These are phyloP conservation scores for Oncorhynchus mykiss DNA, from an alignment of 2,113 vertebrate genomes.

Conservation along the genomic window DNA sequence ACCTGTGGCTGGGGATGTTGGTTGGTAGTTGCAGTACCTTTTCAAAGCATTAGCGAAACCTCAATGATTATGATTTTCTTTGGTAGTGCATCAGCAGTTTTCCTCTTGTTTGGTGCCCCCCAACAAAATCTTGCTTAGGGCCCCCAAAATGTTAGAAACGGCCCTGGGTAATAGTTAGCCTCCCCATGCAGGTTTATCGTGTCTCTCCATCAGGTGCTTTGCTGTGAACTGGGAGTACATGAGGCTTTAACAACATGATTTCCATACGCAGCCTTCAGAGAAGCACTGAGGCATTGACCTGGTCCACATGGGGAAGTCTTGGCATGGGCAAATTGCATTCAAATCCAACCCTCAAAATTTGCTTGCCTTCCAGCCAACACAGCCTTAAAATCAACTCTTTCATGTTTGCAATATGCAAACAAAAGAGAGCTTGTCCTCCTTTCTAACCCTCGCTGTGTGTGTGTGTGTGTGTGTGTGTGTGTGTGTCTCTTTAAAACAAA, in stretches of 20 bases:
- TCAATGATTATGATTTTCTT: too few relatives aligned
- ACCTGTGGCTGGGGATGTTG: too few relatives aligned
- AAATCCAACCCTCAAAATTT: conserved; percentile 79
- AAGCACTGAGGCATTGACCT: conserved; percentile 62
- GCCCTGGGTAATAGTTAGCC: not conserved
- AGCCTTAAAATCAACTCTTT: conserved; percentile 62
- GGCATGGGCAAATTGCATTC: conserved; percentile 78
- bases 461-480: not conserved
- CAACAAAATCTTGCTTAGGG: too few relatives aligned
- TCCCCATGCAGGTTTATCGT: conserved; percentile 7
- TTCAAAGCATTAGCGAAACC: too few relatives aligned
- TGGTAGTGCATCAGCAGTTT: too few relatives aligned
- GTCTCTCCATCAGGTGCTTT: conserved; percentile 1
- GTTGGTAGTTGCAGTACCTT: too few relatives aligned
- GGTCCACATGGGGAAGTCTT: conserved; percentile 76
- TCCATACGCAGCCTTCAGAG: conserved; percentile 74
- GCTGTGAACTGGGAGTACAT: not conserved
- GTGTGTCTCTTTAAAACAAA: conserved; percentile 52
- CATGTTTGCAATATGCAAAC: conserved; percentile 78
- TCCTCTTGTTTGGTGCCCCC: not conserved
- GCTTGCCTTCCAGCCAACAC: conserved; percentile 63
- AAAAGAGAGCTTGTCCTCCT: conserved; percentile 18
- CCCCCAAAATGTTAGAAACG: too few relatives aligned
- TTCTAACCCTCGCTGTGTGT: not conserved
- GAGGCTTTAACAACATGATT: conserved; percentile 54